A percentile compares a stretch with the other conserved stretches of the same genome.
Conservation (phyloP, 2,113 vertebrate genomes). For the Rhynchomys soricoides region DNA sequence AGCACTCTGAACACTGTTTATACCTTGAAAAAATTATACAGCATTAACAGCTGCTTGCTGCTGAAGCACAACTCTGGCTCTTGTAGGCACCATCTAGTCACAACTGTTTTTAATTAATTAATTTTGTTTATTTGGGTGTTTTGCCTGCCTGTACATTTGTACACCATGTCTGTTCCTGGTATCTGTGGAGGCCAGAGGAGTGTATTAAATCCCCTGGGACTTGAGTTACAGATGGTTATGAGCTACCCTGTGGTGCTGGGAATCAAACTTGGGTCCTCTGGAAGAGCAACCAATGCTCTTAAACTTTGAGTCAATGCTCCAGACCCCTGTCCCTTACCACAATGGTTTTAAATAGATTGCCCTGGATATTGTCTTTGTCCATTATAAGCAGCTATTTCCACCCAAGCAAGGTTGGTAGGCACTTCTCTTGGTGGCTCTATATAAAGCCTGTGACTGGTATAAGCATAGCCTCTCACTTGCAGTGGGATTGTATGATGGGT, state of each 20-base stretch:
- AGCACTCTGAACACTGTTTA: not conserved
- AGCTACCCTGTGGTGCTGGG: not conserved
- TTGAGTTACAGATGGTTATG: not conserved
- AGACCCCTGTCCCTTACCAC: not conserved
- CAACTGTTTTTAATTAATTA: not conserved
- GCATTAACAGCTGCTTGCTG: not conserved
- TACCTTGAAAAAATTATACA: not conserved
- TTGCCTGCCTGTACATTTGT: not conserved
- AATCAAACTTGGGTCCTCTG: not conserved
- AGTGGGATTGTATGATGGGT: not conserved
- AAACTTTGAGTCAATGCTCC: not conserved
- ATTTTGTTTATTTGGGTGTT: not conserved
- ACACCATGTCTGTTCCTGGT: not conserved
- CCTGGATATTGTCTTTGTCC: not conserved
- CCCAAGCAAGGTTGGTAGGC: not conserved
- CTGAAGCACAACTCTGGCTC: not conserved
- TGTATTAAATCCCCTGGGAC: not conserved
- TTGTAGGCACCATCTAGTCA: not conserved
- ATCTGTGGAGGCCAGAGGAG: not conserved
- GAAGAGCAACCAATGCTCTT: not conserved
- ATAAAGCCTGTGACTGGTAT: not conserved
- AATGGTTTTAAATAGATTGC: not conserved
- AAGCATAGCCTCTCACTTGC: not conserved
- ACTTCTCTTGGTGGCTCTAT: not conserved
- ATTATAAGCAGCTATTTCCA: not conserved